Evolutionary conservation across 2,113 vertebrate species (phyloP).

Genomic region (Melanerpes formicivorus): DNA sequence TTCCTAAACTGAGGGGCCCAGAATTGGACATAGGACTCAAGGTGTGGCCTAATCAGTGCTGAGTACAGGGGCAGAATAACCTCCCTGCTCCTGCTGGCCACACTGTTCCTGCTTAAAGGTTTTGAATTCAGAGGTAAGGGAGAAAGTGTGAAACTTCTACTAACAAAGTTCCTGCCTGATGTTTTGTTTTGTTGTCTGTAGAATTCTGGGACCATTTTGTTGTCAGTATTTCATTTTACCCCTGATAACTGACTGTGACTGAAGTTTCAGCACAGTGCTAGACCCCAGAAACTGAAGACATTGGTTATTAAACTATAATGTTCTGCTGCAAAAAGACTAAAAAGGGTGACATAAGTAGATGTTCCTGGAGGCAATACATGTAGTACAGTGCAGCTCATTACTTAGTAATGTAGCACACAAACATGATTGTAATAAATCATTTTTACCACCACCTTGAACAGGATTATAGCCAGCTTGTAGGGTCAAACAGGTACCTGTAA

Average conservation of each 20-base stretch:
- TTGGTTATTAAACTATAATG: not conserved
- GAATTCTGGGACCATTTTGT: not conserved
- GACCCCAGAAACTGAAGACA: not conserved
- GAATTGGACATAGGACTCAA: too few species aligned
- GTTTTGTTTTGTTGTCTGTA: not conserved
- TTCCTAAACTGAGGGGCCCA: too few species aligned
- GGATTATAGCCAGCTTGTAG: not conserved
- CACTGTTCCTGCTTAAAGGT: not conserved
- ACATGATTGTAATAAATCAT: slow-evolving; percentile 37
- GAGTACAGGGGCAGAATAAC: too few species aligned
- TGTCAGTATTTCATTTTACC: not conserved
- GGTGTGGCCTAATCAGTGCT: too few species aligned
- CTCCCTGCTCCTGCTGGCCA: too few species aligned
- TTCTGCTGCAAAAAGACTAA: slow-evolving; percentile 14
- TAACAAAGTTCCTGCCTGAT: not conserved
- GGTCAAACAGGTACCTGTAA: not conserved
- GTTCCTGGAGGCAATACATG: slow-evolving; percentile 52
- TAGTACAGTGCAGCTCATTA: slow-evolving; percentile 45
- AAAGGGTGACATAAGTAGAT: slow-evolving; percentile 41
- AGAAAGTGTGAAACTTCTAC: not conserved
- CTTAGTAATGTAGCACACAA: slow-evolving; percentile 5
- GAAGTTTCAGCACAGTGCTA: not conserved
- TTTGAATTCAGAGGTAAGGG: not conserved
- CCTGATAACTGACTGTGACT: not conserved
- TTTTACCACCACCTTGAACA: slow-evolving; percentile 37